phyloP scores from a whole-genome alignment of 1,140 invertebrate species.

The Trinorchestia longiramus region DNA sequence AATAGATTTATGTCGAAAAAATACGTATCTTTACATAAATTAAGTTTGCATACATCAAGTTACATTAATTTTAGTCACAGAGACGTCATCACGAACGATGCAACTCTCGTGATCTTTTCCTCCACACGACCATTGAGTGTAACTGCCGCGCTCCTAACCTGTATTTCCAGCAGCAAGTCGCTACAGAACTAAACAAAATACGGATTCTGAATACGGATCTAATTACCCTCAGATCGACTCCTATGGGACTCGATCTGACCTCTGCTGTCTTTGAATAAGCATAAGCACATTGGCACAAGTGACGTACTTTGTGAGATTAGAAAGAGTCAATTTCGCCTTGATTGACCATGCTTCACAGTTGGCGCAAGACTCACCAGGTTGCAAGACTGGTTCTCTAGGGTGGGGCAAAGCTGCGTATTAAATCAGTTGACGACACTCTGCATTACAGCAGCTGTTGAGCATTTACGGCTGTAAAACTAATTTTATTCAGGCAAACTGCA shows the following conservation, averaged over 20 bases:
- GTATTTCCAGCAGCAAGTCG: background rate
- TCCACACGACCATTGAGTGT: background rate
- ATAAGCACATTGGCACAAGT: too few species aligned
- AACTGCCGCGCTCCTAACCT: too few species aligned
- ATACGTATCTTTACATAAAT: background rate
- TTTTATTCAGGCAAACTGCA: too few species aligned
- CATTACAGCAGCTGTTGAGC: background rate
- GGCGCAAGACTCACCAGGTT: background rate
- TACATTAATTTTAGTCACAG: background rate
- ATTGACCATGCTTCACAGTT: background rate
- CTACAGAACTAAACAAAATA: background rate
- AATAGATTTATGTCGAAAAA: background rate
- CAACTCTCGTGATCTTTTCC: background rate
- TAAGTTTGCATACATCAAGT: background rate
- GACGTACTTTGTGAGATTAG: too few species aligned
- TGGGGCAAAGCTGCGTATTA: background rate
- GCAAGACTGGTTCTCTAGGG: background rate
- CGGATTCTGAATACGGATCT: background rate
- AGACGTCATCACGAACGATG: background rate
- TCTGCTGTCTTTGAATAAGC: too few species aligned
- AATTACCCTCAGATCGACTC: background rate
- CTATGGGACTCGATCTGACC: background rate
- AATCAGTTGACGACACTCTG: background rate
- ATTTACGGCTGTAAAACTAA: background rate
- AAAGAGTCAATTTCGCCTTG: too few species aligned